Percentiles rank a stretch among this genome's conserved stretches.
These are phyloP conservation scores for Euplagia quadripunctaria DNA, from an alignment of 2,888 invertebrate species.

Conservation along the genomic window DNA sequence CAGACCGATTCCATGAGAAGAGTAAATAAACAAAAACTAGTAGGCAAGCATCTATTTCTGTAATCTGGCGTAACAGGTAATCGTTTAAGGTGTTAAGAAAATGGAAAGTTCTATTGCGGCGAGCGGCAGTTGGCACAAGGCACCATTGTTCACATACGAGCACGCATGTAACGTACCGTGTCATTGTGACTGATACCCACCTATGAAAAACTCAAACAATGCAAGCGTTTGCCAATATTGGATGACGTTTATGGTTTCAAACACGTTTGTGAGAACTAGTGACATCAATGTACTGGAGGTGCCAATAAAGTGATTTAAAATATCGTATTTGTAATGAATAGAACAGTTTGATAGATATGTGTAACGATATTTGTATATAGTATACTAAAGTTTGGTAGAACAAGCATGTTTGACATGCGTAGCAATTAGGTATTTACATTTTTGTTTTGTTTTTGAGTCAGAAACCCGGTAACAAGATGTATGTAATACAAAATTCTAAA, in stretches of 20 bases:
- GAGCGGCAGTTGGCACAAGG: constrained; percentile 59
- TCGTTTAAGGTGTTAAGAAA: constrained; percentile 58
- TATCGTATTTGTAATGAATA: neutral
- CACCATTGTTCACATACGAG: constrained; percentile 71
- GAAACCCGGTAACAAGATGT: too few species aligned
- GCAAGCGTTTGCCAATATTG: constrained; percentile 66
- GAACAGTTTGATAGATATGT: neutral
- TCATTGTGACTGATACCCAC: constrained; percentile 65
- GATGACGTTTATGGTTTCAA: constrained; percentile 46
- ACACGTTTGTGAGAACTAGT: constrained; percentile 58
- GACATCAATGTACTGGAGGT: neutral
- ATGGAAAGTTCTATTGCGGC: constrained; percentile 57
- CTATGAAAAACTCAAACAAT: constrained; percentile 74
- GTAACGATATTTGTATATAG: neutral
- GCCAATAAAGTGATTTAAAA: neutral
- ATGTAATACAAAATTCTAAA: too few species aligned
- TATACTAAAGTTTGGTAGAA: neutral
- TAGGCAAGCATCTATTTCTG: constrained; percentile 23
- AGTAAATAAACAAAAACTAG: constrained; percentile 25
- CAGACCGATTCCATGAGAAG: neutral
- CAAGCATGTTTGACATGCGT: neutral
- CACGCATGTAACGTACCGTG: constrained; percentile 66
- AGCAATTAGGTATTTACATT: neutral
- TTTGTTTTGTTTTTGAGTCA: too few species aligned
- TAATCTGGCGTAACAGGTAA: constrained; percentile 44